These are phyloP conservation scores for Solenopsis invicta DNA, from an alignment of 1,140 invertebrate species.

Conservation along the genomic window DNA sequence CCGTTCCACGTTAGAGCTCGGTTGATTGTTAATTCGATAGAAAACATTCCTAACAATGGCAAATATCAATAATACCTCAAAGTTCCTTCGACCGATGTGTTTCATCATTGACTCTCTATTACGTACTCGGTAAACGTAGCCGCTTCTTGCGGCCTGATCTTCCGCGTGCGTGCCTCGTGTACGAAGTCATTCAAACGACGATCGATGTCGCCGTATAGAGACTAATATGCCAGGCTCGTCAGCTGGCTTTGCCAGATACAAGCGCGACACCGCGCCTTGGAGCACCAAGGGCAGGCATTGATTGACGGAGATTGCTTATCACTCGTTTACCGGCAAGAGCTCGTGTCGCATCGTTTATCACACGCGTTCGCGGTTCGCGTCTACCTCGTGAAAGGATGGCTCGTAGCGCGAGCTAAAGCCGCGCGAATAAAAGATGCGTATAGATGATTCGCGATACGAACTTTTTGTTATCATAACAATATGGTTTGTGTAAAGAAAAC, in stretches of 20 bases:
- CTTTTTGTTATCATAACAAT: background rate
- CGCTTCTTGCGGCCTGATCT: slow-evolving; percentile 70
- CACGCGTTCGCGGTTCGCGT: background rate
- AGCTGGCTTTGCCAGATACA: slow-evolving; percentile 34
- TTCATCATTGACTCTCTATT: slow-evolving; percentile 39
- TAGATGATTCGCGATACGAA: background rate
- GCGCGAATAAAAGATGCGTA: background rate
- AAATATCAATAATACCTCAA: slow-evolving; percentile 22
- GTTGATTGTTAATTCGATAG: background rate
- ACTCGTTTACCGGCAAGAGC: slow-evolving; percentile 40
- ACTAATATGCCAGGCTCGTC: slow-evolving; percentile 71
- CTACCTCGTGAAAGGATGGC: background rate
- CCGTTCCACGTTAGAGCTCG: too few relatives aligned
- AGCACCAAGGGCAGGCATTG: slow-evolving; percentile 48
- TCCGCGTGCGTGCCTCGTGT: slow-evolving; percentile 75
- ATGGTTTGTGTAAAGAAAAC: background rate
- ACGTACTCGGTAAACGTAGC: slow-evolving; percentile 24
- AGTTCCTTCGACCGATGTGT: background rate
- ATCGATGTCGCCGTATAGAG: slow-evolving; percentile 72
- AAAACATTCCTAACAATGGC: background rate
- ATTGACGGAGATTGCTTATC: slow-evolving; percentile 65
- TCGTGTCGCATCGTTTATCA: slow-evolving; percentile 46
- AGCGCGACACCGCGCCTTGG: slow-evolving; percentile 23
- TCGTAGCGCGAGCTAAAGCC: background rate
- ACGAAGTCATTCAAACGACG: slow-evolving; percentile 69